These are phyloP conservation scores for Eurytoma californica DNA, from an alignment of 2,888 invertebrate species.

Conservation along the genomic window DNA sequence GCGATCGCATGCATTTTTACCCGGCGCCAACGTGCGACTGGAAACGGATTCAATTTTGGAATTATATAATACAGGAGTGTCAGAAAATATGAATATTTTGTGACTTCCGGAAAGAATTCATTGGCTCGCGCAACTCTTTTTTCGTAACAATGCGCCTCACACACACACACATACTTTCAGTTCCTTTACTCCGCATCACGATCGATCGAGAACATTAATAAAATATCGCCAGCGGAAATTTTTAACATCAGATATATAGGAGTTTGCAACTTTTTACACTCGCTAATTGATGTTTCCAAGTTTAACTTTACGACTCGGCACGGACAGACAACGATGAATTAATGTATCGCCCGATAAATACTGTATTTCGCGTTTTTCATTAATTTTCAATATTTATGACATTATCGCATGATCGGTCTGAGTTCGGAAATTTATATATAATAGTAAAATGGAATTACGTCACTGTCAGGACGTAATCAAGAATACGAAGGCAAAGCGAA, in stretches of 20 bases:
- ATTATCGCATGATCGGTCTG: conserved; percentile 43
- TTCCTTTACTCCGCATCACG: background rate
- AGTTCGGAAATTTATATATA: conserved; percentile 47
- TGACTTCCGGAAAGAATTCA: background rate
- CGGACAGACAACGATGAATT: conserved; percentile 44
- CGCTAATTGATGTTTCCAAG: conserved; percentile 54
- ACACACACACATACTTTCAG: background rate
- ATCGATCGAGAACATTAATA: conserved; percentile 44
- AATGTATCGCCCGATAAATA: conserved; percentile 45
- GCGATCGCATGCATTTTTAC: no score
- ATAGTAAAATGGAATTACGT: conserved; percentile 48
- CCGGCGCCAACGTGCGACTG: no score
- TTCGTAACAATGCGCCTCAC: no score
- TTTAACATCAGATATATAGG: conserved; percentile 36
- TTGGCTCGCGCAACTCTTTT: no score
- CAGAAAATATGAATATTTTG: no score
- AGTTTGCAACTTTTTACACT: conserved; percentile 49
- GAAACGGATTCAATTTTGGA: no score
- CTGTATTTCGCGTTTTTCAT: conserved; percentile 49
- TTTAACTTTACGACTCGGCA: conserved; percentile 48
- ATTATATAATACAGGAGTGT: no score
- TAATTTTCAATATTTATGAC: conserved; percentile 53
- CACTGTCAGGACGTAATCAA: conserved; percentile 46
- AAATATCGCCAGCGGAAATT: conserved; percentile 44
- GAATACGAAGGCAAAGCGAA: conserved; percentile 3